Base-by-base conservation (phyloP, 2,113 vertebrate species). In the Halichoerus grypus region DNA sequence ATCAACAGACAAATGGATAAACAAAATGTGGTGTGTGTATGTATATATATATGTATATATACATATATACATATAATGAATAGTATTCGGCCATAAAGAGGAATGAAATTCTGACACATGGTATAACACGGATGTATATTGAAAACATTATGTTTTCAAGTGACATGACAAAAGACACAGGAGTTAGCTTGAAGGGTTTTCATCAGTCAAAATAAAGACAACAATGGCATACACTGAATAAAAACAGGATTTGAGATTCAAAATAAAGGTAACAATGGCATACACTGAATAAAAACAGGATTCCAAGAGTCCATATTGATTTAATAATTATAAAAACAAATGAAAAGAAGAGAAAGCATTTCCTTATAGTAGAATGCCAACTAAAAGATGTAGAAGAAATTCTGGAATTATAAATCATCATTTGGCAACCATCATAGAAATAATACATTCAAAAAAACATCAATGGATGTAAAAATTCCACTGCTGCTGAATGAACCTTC, bases 361-460 rank as follows among this genome's bases (percentile, higher is more conserved):
- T 88, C 74, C 55, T 84, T 91, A 46, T 2, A 96, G n/a, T 7
- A 87, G 16, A 96, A 94, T 91, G 57, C 4, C 57, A 91, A 93
- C 36, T 93, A 90, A 89, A 88, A 95, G 83, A 61, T 71, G 39
- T 16, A 76, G 31, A 96, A 91, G 53, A 31, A 86, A 74, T 81
- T 21, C 82, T n/a, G 8, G 39, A 95, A 90, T 57, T 77, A 95
- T 7, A 91, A 96, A 81, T 76, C 49, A 87, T 49, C n/a, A 95
- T 57, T 63, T 95, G 67, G 74, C 53, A 96, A 72, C 28, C 42
- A 88, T 26, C 14, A 88, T 1, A 53, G 28, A 42, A 90, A 82
- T 28, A 65, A 83, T 57, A 76, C 22, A 95, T 72, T 94, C 8
- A 89, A 87, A 59, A 90, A 87, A 94, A 12, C 46, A 83, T 65